phyloP scores from a whole-genome alignment of 2,888 invertebrate genomes.

The Drosophila ochracea region DNA sequence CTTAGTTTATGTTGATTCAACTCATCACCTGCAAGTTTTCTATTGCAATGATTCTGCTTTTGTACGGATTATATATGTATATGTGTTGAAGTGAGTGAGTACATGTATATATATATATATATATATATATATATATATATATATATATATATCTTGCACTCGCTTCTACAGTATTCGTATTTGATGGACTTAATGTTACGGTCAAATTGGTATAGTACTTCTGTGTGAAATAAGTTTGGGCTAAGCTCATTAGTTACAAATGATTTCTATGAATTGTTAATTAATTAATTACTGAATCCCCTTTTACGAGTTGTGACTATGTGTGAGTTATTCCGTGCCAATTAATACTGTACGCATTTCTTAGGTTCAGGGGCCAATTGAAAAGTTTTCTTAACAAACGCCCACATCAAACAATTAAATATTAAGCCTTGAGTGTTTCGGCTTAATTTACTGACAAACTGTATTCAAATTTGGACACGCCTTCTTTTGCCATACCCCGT shows the following conservation, averaged over 20 bases:
- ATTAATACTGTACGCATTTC: background rate
- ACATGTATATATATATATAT: background rate
- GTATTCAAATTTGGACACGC: constrained; percentile 47
- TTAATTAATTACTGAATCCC: background rate
- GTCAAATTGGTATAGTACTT: background rate
- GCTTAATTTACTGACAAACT: constrained; percentile 57
- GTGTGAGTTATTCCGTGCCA: background rate
- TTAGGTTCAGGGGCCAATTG: constrained; percentile 27
- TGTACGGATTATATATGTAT: background rate
- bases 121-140: background rate
- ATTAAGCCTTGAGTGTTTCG: constrained; percentile 23
- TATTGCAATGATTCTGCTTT: background rate
- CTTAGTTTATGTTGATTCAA: background rate
- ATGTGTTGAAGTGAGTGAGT: too few relatives aligned
- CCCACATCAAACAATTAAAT: constrained; percentile 15
- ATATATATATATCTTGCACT: background rate
- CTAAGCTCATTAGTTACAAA: background rate
- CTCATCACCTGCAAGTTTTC: background rate
- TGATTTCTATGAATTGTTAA: background rate
- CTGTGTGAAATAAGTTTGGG: background rate
- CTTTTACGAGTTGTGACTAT: background rate
- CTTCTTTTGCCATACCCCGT: constrained; percentile 10
- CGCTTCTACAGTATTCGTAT: background rate
- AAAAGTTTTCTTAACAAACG: constrained; percentile 37
- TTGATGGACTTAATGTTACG: background rate